Evolutionary conservation across 2,113 vertebrate species (phyloP), one percentile per base, ranked within the genome.

Genomic region (Dromaius novaehollandiae): DNA sequence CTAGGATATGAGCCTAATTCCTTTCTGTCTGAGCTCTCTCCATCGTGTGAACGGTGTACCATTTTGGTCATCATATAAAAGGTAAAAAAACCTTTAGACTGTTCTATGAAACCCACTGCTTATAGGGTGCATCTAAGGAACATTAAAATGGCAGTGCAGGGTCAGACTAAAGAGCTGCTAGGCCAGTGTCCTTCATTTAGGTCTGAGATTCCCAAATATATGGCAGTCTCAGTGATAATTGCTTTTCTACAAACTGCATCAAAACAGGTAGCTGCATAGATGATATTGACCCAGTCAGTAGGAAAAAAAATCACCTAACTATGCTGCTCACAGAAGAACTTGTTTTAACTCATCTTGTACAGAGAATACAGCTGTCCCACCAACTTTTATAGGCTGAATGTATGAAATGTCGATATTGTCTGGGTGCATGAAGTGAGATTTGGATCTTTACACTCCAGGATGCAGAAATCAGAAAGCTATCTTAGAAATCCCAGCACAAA

Each of bases 331-430:
- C 25, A 50, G 36, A 50, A 24, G 7, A 85, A 61, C 4, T 4
- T n/a, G 3, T 44, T 69, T 40, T 0, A 1, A 8, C 61, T 90
- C 42, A 21, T 19, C 6, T 15, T 70, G 13, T 30, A 66, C 20
- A 51, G 2, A 70, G 24, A 85, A 56, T 38, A 30, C 0, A 9
- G 2, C 6, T 32, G 12, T 66, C 4, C 17, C 40, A 56, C 10
- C 3, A 66, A 26, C 13, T 50, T 42, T 53, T 58, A 15, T 20
- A 65, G n/a, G 46, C 46, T 22, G 10, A 61, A 15, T 36, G 25
- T 9, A 5, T 32, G 34, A 44, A 71, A 71, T 0, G 0, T 11
- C 53, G 15, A 8, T 44, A 36, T 6, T 36, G 1, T 71, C 50
- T 20, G 4, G 5, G 12, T 46, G 18, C 4, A 4, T 3, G 4